Base-by-base conservation (phyloP, 2,888 invertebrate species). In the Drosophila koepferae region DNA sequence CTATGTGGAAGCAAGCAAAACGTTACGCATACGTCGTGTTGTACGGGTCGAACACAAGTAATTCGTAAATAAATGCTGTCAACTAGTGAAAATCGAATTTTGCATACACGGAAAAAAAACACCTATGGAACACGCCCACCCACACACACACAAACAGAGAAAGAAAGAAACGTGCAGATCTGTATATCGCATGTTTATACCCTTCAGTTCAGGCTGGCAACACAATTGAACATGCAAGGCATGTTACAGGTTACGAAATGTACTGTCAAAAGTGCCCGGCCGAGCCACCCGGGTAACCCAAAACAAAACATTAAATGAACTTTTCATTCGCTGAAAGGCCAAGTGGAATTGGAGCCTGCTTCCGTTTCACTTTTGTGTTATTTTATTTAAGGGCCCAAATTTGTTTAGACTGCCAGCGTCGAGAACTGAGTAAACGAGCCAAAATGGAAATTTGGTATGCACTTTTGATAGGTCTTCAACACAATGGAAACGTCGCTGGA, bases 21-120 rank as follows among this genome's bases (percentile, higher is more conserved):
- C 46, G 63, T 51, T 65, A 74, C 48, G 71, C 61, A 74, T 64
- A 59, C 61, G 63, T 43, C 61, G 62, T 53, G 71, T 61, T 54
- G 55, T 53, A 43, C 56, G 69, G 70, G 67, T 65, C 61, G 80
- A 79, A 72, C 80, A 82, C 72, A 72, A 87, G 82, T 84, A 82
- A 87, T 82, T 82, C 87, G 67, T 66, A 76, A 87, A 84, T 82
- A 87, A 87, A 69, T 76, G 78, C 69, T 87, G 82, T 82, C 87
- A 79, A 76, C 79, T 79, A 72, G 79, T 81, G 72, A 56, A 75
- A 81, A 73, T 83, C 81, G 70, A 86, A 63, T 51, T 61, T 31
- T 44, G 55, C 64, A 62, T 28, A 58, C 40, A 62, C 18, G 36
- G 34, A 18, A 36, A 36, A 36, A 18, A 38, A 36, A 53, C 53